Evolutionary conservation across 2,797 vertebrate genomes (phyloP).

Genomic region (Chaetodon trifasciatus): DNA sequence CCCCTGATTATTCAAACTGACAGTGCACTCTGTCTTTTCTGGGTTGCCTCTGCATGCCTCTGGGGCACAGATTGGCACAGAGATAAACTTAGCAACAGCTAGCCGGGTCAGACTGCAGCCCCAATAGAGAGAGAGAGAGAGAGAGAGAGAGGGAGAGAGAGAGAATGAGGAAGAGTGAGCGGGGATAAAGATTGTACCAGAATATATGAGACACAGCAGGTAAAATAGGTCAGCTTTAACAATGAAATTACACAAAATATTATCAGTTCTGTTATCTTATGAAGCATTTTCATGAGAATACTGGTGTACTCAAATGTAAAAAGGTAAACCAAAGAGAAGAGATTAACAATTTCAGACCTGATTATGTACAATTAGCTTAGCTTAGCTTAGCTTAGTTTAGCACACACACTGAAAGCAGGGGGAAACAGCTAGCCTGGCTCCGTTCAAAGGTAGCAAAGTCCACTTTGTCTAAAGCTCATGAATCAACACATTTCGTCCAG

Average conservation of each 20-base stretch:
- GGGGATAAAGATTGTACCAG: neutral
- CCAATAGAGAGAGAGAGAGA: constrained; percentile 32
- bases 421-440: neutral
- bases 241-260: neutral
- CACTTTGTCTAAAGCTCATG: neutral
- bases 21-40: constrained; percentile 76
- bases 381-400: neutral
- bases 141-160: constrained; percentile 19
- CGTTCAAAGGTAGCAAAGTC: neutral
- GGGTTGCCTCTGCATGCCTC: constrained; percentile 71
- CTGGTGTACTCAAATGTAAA: neutral
- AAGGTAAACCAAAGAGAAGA: neutral
- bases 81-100: constrained; percentile 80
- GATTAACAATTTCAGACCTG: too few species aligned
- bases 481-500: neutral
- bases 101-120: constrained; percentile 63
- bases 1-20: constrained; percentile 63
- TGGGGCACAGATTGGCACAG: constrained; percentile 72
- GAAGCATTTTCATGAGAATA: neutral
- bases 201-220: constrained; percentile 36
- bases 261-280: neutral
- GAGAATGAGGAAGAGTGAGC: constrained; percentile 2
- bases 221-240: constrained; percentile 47
- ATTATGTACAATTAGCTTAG: neutral
- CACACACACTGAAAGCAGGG: neutral